Evolutionary conservation across 2,888 invertebrate genomes (phyloP), one percentile per base, ranked within the genome.

Genomic region (Phrixothrix hirtus): DNA sequence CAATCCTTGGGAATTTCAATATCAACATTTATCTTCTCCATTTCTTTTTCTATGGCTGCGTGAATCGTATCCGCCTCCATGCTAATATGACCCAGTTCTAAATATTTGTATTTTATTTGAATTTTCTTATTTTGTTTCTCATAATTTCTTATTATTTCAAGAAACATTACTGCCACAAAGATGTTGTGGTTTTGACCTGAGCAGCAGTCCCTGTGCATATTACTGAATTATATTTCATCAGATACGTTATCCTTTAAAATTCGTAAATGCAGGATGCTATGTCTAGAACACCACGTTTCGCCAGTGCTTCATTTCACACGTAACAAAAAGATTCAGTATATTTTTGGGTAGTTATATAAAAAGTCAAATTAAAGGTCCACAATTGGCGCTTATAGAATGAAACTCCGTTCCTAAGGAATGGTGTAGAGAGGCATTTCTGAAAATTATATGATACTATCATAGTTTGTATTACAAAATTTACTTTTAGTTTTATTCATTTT

Each of bases 381-480:
- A 27, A 14, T 14, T 12, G 29, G 11, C 39, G 5, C 30, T 39
- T 39, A 29, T 39, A 39, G 13, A 39, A 39, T 2, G 39, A 27
- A 14, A 27, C 15, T 2, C 15, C 29, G 15, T 39, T 39, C 6
- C 12, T 7, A 11, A 39, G 16, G 2, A 25, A 29, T 15, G 39
- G 39, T 12, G 39, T 39, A 1, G 39, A 15, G 1, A 39, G 15
- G 13, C 39, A 39, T 14, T 39, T 39, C 11, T 39, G 14, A 15
- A 39, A 29, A 17, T 39, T 29, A 15, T 29, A 39, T 12, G 39
- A 39, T 2, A 2, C 1, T 3, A 16, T 14, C 10, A 39, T 13
- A 12, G n/a, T n/a, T n/a, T n/a, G n/a, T n/a, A n/a, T n/a, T n/a
- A 4, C 9, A 2, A 14, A 2, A n/a, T 7, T 9, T 34, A 7